Evolutionary conservation across 2,113 vertebrate genomes (phyloP).

Genomic region (Pluvianellus socialis): DNA sequence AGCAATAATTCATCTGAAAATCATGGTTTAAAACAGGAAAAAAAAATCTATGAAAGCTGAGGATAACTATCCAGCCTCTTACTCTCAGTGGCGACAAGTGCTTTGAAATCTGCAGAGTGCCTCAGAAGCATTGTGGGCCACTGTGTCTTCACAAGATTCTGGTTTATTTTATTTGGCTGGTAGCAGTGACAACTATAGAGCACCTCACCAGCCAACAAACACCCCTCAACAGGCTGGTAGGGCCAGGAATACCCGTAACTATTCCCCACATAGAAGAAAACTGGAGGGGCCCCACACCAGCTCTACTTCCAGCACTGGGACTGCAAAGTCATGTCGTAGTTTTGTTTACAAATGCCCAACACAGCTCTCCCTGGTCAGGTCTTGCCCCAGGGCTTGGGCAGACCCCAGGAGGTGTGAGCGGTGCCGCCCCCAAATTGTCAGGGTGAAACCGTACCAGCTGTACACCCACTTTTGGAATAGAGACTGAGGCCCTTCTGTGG

Average conservation of each 20-base stretch:
- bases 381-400: background rate
- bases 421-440: background rate
- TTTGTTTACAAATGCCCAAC: background rate
- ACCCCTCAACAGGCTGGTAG: background rate
- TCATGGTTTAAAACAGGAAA: background rate
- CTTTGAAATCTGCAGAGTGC: background rate
- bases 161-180: background rate
- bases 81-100: background rate
- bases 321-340: background rate
- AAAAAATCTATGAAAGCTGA: background rate
- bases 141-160: background rate
- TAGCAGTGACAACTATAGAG: background rate
- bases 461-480: background rate
- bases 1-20: conserved; percentile 34
- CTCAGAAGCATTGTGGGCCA: background rate
- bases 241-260: background rate
- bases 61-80: background rate
- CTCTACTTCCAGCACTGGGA: background rate
- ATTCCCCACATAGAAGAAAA: background rate
- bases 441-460: background rate
- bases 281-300: background rate
- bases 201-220: background rate
- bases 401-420: background rate
- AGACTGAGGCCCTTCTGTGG: background rate
- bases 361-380: background rate